Evolutionary conservation across 2,113 vertebrate species (phyloP).

Genomic region (Mustelus asterias): DNA sequence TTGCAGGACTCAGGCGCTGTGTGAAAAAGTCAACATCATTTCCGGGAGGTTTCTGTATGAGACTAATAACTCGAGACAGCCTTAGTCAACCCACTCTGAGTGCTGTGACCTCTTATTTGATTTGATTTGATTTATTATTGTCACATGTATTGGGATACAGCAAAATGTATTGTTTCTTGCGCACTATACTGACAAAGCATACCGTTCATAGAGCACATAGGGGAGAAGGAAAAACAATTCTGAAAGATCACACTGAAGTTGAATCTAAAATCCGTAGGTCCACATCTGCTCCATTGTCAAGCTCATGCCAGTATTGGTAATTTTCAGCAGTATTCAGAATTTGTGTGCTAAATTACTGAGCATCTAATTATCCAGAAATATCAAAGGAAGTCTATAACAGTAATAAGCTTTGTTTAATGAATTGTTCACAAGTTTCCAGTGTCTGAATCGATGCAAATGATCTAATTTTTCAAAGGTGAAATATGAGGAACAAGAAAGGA

Average conservation of each 20-base stretch:
- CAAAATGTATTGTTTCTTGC: no score
- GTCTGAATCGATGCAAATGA: neutral
- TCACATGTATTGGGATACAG: no score
- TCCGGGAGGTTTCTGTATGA: neutral
- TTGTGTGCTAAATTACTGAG: neutral
- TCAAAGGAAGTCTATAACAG: neutral
- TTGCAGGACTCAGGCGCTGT: neutral
- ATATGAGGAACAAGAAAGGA: neutral
- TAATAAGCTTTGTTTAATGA: conserved; percentile 4
- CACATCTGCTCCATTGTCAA: neutral
- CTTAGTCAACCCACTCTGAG: no score
- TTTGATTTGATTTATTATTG: no score
- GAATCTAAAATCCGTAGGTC: neutral
- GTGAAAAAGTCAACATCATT: neutral
- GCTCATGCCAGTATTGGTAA: neutral
- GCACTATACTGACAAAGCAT: no score
- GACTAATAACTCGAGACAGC: neutral
- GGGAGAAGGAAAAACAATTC: neutral
- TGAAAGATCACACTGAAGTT: neutral
- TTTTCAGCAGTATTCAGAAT: neutral
- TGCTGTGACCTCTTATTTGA: no score
- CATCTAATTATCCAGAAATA: neutral
- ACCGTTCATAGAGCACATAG: no score
- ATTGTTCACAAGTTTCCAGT: neutral
- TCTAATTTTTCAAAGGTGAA: neutral